phyloP scores from a whole-genome alignment of 2,888 invertebrate species.

The Drosophila austrosaltans region DNA sequence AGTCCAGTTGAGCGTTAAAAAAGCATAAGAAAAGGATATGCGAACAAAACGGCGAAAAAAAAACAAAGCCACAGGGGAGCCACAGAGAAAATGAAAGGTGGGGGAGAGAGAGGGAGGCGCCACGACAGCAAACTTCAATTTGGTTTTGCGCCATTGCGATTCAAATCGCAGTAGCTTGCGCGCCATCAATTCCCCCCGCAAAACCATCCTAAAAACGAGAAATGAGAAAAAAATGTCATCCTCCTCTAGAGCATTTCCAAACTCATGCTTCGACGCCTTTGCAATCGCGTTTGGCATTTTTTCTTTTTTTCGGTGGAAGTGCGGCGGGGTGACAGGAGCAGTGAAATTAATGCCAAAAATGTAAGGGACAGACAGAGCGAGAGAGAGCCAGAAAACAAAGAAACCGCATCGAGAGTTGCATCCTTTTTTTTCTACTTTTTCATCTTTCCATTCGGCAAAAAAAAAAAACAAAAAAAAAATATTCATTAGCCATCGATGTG shows the following conservation, averaged over 20 bases:
- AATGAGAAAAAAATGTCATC: constrained; percentile 52
- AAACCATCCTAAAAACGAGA: neutral
- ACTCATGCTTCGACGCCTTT: constrained; percentile 74
- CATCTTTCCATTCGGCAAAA: constrained; percentile 9
- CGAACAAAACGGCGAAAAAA: constrained; percentile 16
- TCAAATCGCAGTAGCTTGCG: constrained; percentile 72
- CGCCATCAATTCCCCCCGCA: constrained; percentile 59
- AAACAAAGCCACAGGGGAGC: constrained; percentile 28
- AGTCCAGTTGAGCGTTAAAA: constrained; percentile 70
- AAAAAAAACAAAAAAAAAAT: constrained; percentile 63
- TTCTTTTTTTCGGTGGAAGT: neutral
- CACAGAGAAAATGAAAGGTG: constrained; percentile 2
- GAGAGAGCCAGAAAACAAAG: constrained; percentile 51
- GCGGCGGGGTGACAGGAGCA: neutral
- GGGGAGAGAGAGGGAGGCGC: constrained; percentile 21
- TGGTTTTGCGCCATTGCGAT: constrained; percentile 69
- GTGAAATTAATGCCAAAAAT: constrained; percentile 12
- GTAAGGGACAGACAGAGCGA: constrained; percentile 49
- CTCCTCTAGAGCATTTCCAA: constrained; percentile 60
- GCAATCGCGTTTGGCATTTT: constrained; percentile 72
- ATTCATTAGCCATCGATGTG: constrained; percentile 65
- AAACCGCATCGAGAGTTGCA: constrained; percentile 62
- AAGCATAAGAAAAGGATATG: constrained; percentile 43
- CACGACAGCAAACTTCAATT: constrained; percentile 69
- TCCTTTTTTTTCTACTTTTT: constrained; percentile 12